Evolutionary conservation across 2,888 invertebrate genomes (phyloP).

Genomic region (Heliconius ismenius): DNA sequence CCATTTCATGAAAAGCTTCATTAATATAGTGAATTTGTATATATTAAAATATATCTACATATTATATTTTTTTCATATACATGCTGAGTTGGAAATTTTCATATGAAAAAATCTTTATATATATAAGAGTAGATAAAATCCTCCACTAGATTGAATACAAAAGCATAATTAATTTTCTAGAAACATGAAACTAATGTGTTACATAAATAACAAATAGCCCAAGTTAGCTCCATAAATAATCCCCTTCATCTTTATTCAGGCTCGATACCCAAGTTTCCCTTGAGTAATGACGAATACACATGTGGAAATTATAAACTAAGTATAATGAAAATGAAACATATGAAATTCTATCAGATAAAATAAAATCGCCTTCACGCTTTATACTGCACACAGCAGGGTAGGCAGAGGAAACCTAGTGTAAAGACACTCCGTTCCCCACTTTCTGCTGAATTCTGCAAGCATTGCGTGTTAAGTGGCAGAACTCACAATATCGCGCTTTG

Average conservation of each 20-base stretch:
- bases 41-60: no score
- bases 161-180: constrained; percentile 47
- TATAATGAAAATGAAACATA: background rate
- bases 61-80: no score
- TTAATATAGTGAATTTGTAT: no score
- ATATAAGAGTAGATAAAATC: no score
- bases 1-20: no score
- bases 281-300: constrained; percentile 38
- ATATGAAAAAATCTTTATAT: no score
- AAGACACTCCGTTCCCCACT: background rate
- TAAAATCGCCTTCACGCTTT: background rate
- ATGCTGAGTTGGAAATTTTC: no score
- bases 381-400: background rate
- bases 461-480: background rate
- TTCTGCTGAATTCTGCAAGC: background rate
- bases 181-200: constrained; percentile 56
- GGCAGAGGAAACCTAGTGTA: background rate
- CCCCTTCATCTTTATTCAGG: constrained; percentile 50
- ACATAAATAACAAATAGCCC: constrained; percentile 66
- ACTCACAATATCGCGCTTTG: background rate
- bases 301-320: constrained; percentile 30
- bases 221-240: constrained; percentile 58
- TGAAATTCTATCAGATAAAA: background rate
- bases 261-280: constrained; percentile 46
- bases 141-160: background rate